phyloP scores from a whole-genome alignment of 2,797 vertebrate species.

The Megaceryle alcyon region DNA sequence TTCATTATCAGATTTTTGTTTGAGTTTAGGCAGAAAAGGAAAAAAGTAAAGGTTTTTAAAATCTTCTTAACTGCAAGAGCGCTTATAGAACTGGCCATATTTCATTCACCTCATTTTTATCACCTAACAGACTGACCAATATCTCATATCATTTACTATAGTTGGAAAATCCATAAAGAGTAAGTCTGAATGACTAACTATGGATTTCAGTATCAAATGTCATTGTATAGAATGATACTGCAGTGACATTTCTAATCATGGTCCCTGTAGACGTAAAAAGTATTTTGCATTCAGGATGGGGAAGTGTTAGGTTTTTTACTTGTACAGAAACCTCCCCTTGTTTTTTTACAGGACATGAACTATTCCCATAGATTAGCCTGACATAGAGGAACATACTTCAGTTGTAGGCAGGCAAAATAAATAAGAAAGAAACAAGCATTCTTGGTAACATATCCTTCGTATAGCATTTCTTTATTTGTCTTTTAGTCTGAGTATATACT shows the following conservation, averaged over 20 bases:
- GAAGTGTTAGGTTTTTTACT: neutral
- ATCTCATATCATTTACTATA: neutral
- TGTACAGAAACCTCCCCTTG: neutral
- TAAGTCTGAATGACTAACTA: neutral
- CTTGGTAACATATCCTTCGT: neutral
- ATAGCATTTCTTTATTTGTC: neutral
- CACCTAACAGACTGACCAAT: neutral
- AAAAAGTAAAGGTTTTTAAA: neutral
- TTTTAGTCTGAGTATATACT: neutral
- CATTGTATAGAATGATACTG: neutral
- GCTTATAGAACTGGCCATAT: neutral
- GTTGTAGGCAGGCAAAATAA: neutral
- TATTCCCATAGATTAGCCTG: neutral
- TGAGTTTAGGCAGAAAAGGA: neutral
- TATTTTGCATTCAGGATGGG: neutral
- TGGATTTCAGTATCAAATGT: neutral
- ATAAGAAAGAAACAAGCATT: neutral
- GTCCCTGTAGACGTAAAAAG: neutral
- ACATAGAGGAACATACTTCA: neutral
- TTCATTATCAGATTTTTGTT: neutral
- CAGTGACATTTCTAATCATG: neutral
- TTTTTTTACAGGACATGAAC: neutral
- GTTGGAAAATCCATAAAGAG: neutral
- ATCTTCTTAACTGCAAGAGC: neutral
- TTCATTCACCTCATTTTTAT: neutral